These are phyloP conservation scores for Oreochromis mossambicus DNA, from an alignment of 2,797 vertebrate species.

Conservation along the genomic window DNA sequence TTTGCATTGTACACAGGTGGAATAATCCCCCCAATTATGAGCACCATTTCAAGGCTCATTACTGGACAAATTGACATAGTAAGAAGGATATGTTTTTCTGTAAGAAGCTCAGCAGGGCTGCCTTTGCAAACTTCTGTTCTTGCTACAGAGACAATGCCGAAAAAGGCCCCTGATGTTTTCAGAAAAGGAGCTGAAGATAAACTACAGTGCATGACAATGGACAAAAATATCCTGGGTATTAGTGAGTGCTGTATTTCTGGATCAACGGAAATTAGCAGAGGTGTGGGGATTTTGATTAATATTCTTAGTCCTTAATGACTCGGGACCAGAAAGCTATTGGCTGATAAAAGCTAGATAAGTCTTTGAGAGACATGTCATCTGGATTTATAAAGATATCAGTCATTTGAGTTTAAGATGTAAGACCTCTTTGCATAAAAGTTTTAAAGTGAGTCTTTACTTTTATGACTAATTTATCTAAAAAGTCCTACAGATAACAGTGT, in stretches of 20 bases:
- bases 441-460: background rate
- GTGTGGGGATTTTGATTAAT: conserved; percentile 52
- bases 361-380: background rate
- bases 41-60: background rate
- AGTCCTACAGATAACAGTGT: background rate
- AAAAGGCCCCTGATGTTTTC: conserved; percentile 4
- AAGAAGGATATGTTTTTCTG: background rate
- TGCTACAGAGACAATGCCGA: conserved; percentile 8
- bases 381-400: background rate
- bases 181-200: conserved; percentile 4
- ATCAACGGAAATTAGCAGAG: conserved; percentile 51
- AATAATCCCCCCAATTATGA: background rate
- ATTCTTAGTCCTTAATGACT: conserved; percentile 31
- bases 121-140: background rate
- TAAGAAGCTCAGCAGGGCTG: background rate
- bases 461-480: background rate
- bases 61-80: background rate
- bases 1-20: background rate
- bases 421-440: background rate
- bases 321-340: background rate
- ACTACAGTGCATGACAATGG: background rate
- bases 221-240: conserved; percentile 36
- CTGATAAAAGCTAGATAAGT: background rate
- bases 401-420: background rate
- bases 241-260: conserved; percentile 42